Evolutionary conservation across 1,140 invertebrate genomes (phyloP).

Genomic region (Ips typographus): DNA sequence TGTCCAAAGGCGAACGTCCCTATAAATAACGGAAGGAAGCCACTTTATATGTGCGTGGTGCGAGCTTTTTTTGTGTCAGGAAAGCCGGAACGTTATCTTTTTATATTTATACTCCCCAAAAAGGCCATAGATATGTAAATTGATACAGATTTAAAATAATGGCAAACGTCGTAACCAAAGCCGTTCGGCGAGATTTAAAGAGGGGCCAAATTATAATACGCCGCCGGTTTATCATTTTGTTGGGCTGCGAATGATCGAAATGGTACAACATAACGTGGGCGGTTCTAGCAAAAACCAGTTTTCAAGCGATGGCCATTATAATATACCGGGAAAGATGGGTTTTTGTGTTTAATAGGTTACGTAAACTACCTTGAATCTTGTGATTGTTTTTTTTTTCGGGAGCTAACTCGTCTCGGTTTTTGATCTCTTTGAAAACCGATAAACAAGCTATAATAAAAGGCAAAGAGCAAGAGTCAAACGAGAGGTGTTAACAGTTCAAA

Average conservation of each 20-base stretch:
- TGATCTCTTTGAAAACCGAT: too few species aligned
- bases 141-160: constrained; percentile 12
- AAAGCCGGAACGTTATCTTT: constrained; percentile 8
- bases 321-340: too few species aligned
- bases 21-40: not conserved
- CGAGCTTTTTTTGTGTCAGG: not conserved
- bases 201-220: not conserved
- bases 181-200: constrained; percentile 1
- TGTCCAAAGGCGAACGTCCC: too few species aligned
- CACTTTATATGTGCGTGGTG: not conserved
- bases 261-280: not conserved
- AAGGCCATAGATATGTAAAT: constrained; percentile 12
- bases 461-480: too few species aligned
- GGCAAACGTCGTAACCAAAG: constrained; percentile 7
- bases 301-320: not conserved
- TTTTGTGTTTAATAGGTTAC: too few species aligned
- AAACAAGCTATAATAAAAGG: too few species aligned
- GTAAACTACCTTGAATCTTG: too few species aligned
- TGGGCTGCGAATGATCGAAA: not conserved
- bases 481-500: constrained; percentile 1
- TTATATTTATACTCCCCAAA: constrained; percentile 6
- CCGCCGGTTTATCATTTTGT: not conserved
- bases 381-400: too few species aligned
- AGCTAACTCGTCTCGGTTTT: too few species aligned
- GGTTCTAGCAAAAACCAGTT: not conserved